Conservation (phyloP, 2,888 invertebrate species). For the Macrosoma leucophasiata region DNA sequence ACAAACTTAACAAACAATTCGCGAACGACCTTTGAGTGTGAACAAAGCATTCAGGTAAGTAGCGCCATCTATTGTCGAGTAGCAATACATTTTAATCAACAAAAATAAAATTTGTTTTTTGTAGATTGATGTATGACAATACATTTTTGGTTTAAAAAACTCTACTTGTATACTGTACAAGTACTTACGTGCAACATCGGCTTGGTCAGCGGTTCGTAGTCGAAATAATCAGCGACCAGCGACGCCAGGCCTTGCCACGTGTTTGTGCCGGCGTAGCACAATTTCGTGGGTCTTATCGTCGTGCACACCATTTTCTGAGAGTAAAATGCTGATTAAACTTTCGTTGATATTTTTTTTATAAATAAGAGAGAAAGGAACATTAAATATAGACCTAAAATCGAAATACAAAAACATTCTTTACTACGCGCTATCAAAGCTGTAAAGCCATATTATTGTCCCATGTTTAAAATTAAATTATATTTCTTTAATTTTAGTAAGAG, state of each 20-base stretch:
- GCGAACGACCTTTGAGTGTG: too few species aligned
- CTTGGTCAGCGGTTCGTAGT: slow-evolving; percentile 81
- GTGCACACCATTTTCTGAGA: slow-evolving; percentile 92
- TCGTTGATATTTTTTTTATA: background rate
- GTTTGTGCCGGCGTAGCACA: slow-evolving; percentile 81
- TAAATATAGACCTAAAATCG: too few species aligned
- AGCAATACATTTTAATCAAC: slow-evolving; percentile 2
- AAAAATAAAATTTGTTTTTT: background rate
- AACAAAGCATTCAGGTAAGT: too few species aligned
- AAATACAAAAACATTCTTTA: too few species aligned
- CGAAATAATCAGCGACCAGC: slow-evolving; percentile 86
- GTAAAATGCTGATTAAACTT: slow-evolving; percentile 3
- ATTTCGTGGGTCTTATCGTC: slow-evolving; percentile 84
- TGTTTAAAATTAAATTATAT: too few species aligned
- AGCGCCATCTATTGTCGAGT: slow-evolving; percentile 36
- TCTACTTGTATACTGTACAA: slow-evolving; percentile 7
- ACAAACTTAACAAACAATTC: too few species aligned
- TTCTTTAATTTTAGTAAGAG: slow-evolving; percentile 2
- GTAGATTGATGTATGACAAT: background rate
- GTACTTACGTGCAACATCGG: slow-evolving; percentile 81
- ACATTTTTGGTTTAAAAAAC: too few species aligned
- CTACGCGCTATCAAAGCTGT: too few species aligned
- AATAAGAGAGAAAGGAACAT: too few species aligned
- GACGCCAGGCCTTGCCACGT: slow-evolving; percentile 83
- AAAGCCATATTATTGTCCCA: too few species aligned